A percentile compares a stretch with the other conserved stretches of the same genome.
Conservation (phyloP, 2,797 vertebrate genomes). For the Myripristis murdjan region DNA sequence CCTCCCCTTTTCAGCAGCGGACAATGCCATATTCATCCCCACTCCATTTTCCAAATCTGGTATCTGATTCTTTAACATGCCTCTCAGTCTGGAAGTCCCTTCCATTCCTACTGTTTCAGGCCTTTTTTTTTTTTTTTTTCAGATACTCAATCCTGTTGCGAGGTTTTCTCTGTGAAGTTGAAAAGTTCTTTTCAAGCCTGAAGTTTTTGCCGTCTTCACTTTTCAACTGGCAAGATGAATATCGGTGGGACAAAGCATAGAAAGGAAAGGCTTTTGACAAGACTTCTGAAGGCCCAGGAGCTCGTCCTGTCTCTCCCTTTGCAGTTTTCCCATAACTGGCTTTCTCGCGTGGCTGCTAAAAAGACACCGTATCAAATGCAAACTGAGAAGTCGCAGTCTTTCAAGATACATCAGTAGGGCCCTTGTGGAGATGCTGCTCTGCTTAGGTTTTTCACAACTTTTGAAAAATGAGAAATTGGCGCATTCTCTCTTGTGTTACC, state of each 20-base stretch:
- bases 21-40: conserved; percentile 68
- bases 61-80: conserved; percentile 70
- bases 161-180: conserved; percentile 81
- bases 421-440: conserved; percentile 82
- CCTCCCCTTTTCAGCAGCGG: conserved; percentile 54
- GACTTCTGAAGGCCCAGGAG: conserved; percentile 83
- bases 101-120: conserved; percentile 72
- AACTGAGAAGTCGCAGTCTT: conserved; percentile 83
- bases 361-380: conserved; percentile 84
- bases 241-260: conserved; percentile 83
- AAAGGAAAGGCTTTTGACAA: conserved; percentile 82
- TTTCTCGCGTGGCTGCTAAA: conserved; percentile 79
- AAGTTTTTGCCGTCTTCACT: conserved; percentile 82
- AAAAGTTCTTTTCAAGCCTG: conserved; percentile 82
- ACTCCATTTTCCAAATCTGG: conserved; percentile 55
- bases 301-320: conserved; percentile 82
- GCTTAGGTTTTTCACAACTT: conserved; percentile 79
- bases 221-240: conserved; percentile 85
- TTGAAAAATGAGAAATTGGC: conserved; percentile 78
- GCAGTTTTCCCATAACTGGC: conserved; percentile 79
- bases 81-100: conserved; percentile 71
- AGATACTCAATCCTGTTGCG: conserved; percentile 80
- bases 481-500: conserved; percentile 75
- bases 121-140: conserved; percentile 58
- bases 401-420: conserved; percentile 82